Base-by-base conservation (phyloP, 2,113 vertebrate species). In the Laterallus jamaicensis region DNA sequence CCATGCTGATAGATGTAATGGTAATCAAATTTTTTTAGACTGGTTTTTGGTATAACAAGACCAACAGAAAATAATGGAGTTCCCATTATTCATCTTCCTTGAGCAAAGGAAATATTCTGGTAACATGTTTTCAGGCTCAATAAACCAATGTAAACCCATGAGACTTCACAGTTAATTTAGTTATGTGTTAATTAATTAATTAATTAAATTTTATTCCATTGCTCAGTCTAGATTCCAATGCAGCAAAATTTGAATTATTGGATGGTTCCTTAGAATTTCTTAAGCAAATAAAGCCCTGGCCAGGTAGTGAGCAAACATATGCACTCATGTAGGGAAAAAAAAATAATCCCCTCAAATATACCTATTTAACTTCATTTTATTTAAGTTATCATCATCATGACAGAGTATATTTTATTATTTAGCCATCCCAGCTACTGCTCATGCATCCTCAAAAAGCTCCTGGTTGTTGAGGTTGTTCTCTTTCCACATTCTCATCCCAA, bases 1-100 rank as follows among this genome's bases (percentile, higher is more conserved):
- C 2, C 15, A 8, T 54, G 22, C 12, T 66, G 5, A 26, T 9
- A 70, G 31, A 2, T 54, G 2, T 6, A 86, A 62, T 2, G 2
- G 20, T 26, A 75, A 26, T 18, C 5, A 91, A 64, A 26, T 15
- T 6, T 1, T 4, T 35, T 39, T 55, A 26, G 10, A 6, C 16
- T 55, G 10, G 4, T 55, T 79, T 54, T 37, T 64, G 4, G 4
- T 80, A 7, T 12, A 80, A 70, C 8, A 31, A 78, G 47, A 62
- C 2, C 3, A 91, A 70, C 3, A 37, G n/a, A 54, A 7, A 67
- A 62, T 17, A 78, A 86, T 54, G 18, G 4, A 58, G 7, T 37
- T 55, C 4, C 8, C 8, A 12, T 25, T 79, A 68, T 39, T 64
- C 37, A 28, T 32, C 21, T 62, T 76, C 12, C 5, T 3, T 2